phyloP scores from a whole-genome alignment of 2,113 vertebrate genomes.

The Phalacrocorax brasilianus region DNA sequence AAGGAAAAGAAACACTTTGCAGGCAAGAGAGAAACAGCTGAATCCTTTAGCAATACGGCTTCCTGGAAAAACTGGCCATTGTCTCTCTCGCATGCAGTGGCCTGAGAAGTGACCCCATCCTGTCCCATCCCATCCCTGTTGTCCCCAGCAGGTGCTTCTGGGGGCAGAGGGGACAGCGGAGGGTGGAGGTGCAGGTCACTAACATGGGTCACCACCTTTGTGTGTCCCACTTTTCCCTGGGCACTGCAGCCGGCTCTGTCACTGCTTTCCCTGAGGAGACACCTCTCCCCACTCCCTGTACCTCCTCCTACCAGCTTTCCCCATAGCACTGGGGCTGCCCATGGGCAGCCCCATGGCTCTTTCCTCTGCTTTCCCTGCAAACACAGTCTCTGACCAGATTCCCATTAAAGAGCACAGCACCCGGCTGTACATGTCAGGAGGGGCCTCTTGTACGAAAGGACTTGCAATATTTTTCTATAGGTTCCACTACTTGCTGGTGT shows the following conservation, averaged over 20 bases:
- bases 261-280: background rate
- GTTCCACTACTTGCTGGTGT: background rate
- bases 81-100: fast-evolving
- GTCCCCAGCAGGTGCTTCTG: background rate
- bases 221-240: background rate
- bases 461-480: background rate
- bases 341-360: background rate
- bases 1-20: background rate
- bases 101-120: background rate
- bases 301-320: background rate
- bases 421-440: fast-evolving
- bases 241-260: background rate
- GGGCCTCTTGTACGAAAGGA: background rate
- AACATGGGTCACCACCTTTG: background rate
- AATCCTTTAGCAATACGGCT: background rate
- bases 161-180: background rate
- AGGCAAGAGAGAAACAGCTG: background rate
- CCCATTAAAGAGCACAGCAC: background rate
- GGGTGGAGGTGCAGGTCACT: background rate
- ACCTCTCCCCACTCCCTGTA: background rate
- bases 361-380: background rate
- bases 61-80: background rate
- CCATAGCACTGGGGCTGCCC: fast-evolving
- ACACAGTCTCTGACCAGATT: background rate
- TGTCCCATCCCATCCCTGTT: fast-evolving